Evolutionary conservation across 2,113 vertebrate species (phyloP).

Genomic region (Notothenia coriiceps): DNA sequence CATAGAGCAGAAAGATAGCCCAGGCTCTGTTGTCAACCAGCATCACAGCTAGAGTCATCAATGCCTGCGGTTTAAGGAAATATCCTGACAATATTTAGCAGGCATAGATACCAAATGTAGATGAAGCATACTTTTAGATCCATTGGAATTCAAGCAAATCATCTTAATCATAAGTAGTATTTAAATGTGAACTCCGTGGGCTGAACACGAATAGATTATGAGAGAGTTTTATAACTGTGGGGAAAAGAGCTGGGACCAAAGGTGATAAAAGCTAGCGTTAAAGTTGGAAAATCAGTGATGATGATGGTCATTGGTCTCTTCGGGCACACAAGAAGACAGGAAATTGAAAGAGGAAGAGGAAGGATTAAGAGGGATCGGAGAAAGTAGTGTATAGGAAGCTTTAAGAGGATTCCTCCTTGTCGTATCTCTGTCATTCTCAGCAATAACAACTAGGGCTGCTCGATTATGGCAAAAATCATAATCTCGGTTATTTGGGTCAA

Average conservation of each 20-base stretch:
- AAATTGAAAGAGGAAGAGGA: constrained; percentile 29
- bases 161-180: not conserved
- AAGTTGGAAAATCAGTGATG: constrained; percentile 7
- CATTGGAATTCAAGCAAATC: not conserved
- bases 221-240: constrained; percentile 5
- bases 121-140: not conserved
- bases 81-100: not conserved
- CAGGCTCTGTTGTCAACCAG: constrained; percentile 50
- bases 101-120: not conserved
- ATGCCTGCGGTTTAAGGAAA: constrained; percentile 19
- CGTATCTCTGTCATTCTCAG: constrained; percentile 47
- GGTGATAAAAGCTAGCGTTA: not conserved
- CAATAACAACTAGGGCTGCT: constrained; percentile 6
- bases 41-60: constrained; percentile 37
- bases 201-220: not conserved
- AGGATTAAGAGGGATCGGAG: constrained; percentile 49
- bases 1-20: constrained; percentile 34
- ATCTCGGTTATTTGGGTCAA: too few relatives aligned
- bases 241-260: not conserved
- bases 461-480: too few relatives aligned
- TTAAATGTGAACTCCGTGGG: not conserved
- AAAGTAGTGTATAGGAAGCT: constrained; percentile 61
- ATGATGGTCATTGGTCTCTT: constrained; percentile 36
- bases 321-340: constrained; percentile 23
- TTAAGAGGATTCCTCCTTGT: constrained; percentile 74